Evolutionary conservation across 1,140 invertebrate species (phyloP).

Genomic region (Caenorhabditis briggsae): DNA sequence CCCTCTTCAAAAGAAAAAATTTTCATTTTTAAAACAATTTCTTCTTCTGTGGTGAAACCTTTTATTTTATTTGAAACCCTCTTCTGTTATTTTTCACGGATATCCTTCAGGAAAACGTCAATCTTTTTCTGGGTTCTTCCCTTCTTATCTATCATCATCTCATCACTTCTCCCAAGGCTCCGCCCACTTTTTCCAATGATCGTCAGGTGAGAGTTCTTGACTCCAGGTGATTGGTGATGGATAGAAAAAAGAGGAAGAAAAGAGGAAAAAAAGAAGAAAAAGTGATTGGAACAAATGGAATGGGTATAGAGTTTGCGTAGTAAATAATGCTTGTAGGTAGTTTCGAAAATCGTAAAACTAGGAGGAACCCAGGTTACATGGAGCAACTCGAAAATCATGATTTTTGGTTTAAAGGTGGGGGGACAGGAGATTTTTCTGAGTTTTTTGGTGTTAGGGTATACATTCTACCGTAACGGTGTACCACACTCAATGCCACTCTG

Average conservation of each 20-base stretch:
- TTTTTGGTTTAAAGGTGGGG: too few species aligned
- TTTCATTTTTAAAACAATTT: too few species aligned
- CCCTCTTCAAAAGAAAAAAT: background rate
- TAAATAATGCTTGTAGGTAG: background rate
- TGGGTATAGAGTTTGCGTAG: background rate
- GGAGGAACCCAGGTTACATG: too few species aligned
- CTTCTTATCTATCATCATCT: background rate
- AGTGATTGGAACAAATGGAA: constrained; percentile 36
- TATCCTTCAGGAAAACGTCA: constrained; percentile 34
- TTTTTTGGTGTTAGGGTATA: too few species aligned
- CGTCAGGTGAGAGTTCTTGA: constrained; percentile 18
- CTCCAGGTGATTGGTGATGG: background rate
- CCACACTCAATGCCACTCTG: too few species aligned
- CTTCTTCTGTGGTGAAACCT: too few species aligned
- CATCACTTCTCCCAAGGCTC: constrained; percentile 21
- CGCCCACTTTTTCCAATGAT: background rate
- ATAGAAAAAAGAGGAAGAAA: background rate
- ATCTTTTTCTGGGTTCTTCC: background rate
- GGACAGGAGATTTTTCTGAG: too few species aligned
- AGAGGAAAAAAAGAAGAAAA: background rate
- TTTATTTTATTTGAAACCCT: background rate
- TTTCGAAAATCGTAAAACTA: background rate
- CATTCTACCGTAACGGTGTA: too few species aligned
- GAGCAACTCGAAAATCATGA: too few species aligned
- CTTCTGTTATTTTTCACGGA: constrained; percentile 27